phyloP scores from a whole-genome alignment of 2,797 vertebrate genomes.

The Danio kyathit region DNA sequence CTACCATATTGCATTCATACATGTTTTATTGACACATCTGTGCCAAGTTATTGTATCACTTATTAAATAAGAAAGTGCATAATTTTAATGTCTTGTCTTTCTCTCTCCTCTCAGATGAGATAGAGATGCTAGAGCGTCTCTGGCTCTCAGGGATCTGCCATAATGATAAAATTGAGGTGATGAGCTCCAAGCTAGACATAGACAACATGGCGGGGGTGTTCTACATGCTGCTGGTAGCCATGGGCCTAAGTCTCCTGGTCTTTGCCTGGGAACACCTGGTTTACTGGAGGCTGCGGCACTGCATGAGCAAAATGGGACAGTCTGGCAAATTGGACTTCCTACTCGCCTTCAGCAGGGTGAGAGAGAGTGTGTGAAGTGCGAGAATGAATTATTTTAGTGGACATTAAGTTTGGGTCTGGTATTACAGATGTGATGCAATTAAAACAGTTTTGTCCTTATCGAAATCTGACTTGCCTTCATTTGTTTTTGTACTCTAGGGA shows the following conservation, averaged over 20 bases:
- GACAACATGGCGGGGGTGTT: conserved; percentile 87
- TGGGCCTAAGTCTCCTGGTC: conserved; percentile 83
- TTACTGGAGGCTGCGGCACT: conserved; percentile 91
- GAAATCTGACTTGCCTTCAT: conserved; percentile 37
- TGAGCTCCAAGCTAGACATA: conserved; percentile 90
- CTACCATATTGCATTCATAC: conserved; percentile 15
- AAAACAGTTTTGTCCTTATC: not conserved
- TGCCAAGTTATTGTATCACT: conserved; percentile 14
- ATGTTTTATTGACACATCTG: conserved; percentile 39
- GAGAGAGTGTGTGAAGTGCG: conserved; percentile 44
- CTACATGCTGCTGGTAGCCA: conserved; percentile 86
- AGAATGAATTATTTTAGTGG: not conserved
- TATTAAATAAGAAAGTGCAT: not conserved
- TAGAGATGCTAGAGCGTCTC: conserved; percentile 90
- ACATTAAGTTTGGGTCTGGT: not conserved
- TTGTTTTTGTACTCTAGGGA: conserved; percentile 75
- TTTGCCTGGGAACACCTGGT: conserved; percentile 90
- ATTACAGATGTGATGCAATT: conserved; percentile 2
- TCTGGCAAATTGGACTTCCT: conserved; percentile 90
- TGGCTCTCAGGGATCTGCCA: conserved; percentile 92
- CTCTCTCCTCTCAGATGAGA: conserved; percentile 81
- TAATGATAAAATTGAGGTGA: conserved; percentile 91
- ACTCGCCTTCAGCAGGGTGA: conserved; percentile 91
- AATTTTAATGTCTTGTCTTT: conserved; percentile 14
- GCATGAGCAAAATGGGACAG: conserved; percentile 85